Base-by-base conservation (phyloP, 2,797 vertebrate genomes). In the Peromyscus aztecus region DNA sequence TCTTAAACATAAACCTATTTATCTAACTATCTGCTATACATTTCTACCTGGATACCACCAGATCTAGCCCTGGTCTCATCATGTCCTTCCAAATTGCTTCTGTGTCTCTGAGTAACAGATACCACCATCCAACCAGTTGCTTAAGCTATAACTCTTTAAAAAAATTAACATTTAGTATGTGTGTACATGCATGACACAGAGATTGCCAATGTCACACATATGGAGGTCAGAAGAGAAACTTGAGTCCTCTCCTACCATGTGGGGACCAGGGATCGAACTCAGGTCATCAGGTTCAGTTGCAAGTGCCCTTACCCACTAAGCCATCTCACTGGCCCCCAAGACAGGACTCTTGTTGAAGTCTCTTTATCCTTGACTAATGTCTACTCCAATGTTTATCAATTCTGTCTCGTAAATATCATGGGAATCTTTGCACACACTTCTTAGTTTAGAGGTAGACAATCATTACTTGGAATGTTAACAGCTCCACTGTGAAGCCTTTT, bases 1-100 rank as follows among this genome's bases (percentile, higher is more conserved):
- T 95, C 94, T 52, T 61, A 93, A 85, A 29, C 46, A 75, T 21
- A 90, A 31, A 65, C 55, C 37, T 90, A 10, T 81, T 84, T 92
- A 40, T 67, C 63, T 21, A 90, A 12, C 71, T 40, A 13, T 61
- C 24, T 84, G 87, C 49, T 90, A 2, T 40, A 4, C 40, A 16
- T 43, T 17, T 82, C 65, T 31, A 55, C 24, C 65, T 90, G 67
- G 52, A 65, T 95, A 86, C 24, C 61, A 52, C 83, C 57, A 87
- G 55, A 87, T 40, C 63, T 77, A 90, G 76, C 23, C 34, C 69
- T 76, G n/a, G 73, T 43, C 63, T 95, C 71, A 76, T 84, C n/a
- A 88, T 63, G 1, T 19, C 11, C 31, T 31, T 55, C 17, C 52
- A 61, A 73, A 52, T 34, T 69, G 40, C 14, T 93, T 31, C 52